Evolutionary conservation across 1,140 invertebrate species (phyloP), one percentile per base, ranked within the genome.

Genomic region (Scaptomyza montana): DNA sequence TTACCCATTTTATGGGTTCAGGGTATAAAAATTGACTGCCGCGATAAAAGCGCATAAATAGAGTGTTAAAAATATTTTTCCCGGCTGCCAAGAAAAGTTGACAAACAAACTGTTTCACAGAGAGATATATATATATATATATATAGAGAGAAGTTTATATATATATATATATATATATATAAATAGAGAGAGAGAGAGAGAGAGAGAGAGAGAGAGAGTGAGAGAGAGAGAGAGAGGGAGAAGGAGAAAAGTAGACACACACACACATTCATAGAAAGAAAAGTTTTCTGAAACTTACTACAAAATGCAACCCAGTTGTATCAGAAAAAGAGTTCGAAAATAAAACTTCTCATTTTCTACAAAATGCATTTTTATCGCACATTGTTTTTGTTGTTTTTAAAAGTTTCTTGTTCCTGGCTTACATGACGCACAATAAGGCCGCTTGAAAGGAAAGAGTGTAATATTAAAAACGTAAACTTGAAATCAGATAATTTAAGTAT

Each of bases 251-350:
- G 47, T 12, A 46, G 36, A 49, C 9, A 33, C 28, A 61, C 33
- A n/a, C n/a, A 46, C 3, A 63, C 13, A 49, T 8, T 41, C 12
- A 57, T 2, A 57, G 5, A 30, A n/a, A 45, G 4, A 47, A 69
- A 72, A 77, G 72, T 73, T 85, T 41, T 51, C 25, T 41, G 57
- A 50, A 77, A 80, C 81, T 75, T 54, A 61, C 70, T 65, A 78
- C 64, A 77, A 80, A 80, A 72, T 86, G 81, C 47, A 80, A 74
- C 73, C 60, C 65, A 75, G 65, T 82, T 84, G 57, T 61, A 74
- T 67, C 65, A 62, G 56, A 55, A 67, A 77, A 80, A 47, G 54
- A 70, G 77, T 51, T 75, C n/a, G 36, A 47, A 36, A 36, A 5
- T 33, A 36, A 81, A 82, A 79, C 71, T 84, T 75, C 74, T 46